phyloP scores from a whole-genome alignment of 64 coral and sea anemone species.

The Catalaphyllia jardinei region DNA sequence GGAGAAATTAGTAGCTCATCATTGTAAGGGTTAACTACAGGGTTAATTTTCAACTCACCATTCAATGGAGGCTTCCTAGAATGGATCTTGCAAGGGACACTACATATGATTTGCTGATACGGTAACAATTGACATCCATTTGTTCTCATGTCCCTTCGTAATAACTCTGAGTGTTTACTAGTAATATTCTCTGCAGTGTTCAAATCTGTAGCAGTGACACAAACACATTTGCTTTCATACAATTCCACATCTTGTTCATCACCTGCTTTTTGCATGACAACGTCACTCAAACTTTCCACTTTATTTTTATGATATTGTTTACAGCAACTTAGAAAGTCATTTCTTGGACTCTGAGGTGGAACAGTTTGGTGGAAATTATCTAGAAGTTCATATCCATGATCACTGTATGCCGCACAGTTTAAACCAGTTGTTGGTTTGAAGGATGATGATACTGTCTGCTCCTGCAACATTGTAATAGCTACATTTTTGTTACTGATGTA shows the following conservation, averaged over 20 bases:
- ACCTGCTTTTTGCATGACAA: not conserved
- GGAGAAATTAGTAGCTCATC: not conserved
- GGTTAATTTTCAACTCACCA: conserved; percentile 50
- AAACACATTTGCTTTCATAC: not conserved
- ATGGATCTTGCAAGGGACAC: conserved; percentile 86
- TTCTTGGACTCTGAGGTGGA: not conserved
- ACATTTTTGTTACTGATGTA: not conserved
- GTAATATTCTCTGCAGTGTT: not conserved
- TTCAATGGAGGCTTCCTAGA: conserved; percentile 93
- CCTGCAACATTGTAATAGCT: not conserved
- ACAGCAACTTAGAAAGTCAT: not conserved
- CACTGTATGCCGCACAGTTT: not conserved
- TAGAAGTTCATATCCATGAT: not conserved
- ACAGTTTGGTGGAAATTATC: not conserved
- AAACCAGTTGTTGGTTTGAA: not conserved
- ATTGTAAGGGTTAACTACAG: not conserved
- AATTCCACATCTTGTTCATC: too few species aligned
- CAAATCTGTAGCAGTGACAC: not conserved
- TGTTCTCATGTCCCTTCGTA: not conserved
- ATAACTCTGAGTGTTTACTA: not conserved
- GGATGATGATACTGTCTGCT: not conserved
- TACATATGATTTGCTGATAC: conserved; percentile 76
- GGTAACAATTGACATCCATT: conserved; percentile 23
- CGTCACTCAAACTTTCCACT: not conserved
- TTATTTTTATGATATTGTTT: not conserved